A percentile compares a stretch with the other conserved stretches of the same genome.
These are phyloP conservation scores for Dolichallabes microphthalmus DNA, from an alignment of 2,113 vertebrate genomes.

Conservation along the genomic window DNA sequence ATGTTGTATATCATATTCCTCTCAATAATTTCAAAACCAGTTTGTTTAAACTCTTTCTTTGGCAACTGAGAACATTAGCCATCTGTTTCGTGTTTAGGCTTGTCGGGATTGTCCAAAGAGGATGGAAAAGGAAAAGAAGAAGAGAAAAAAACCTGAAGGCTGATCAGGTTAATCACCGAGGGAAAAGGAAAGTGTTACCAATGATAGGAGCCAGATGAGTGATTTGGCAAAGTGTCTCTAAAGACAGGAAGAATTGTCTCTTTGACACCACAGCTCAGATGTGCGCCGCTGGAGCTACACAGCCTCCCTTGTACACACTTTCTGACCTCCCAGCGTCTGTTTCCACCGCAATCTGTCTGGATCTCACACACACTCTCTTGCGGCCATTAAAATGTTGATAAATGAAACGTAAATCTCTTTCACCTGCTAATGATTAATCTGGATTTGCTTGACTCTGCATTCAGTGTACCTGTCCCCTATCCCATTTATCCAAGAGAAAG, in stretches of 20 bases:
- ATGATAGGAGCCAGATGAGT: conserved; percentile 54
- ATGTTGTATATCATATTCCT: not conserved
- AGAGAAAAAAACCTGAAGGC: conserved; percentile 36
- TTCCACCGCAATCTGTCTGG: not conserved
- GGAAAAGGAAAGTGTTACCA: conserved; percentile 40
- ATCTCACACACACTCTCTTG: not conserved
- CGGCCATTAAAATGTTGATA: not conserved
- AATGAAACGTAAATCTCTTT: not conserved
- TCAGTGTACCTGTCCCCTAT: not conserved
- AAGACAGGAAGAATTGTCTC: conserved; percentile 42
- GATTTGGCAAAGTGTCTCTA: conserved; percentile 49
- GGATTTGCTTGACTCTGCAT: not conserved
- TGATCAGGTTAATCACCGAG: conserved; percentile 53
- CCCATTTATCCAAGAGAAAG: too few relatives aligned
- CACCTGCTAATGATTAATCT: not conserved
- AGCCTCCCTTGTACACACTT: conserved; percentile 4
- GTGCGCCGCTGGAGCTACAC: conserved; percentile 46
- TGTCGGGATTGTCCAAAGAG: conserved; percentile 41
- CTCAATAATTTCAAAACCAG: not conserved
- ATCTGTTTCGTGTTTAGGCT: conserved; percentile 51
- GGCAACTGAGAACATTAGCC: conserved; percentile 43
- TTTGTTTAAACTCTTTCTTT: conserved; percentile 39
- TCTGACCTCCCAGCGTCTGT: conserved; percentile 11
- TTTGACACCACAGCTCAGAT: conserved; percentile 41
- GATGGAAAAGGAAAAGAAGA: conserved; percentile 21